A percentile compares a stretch with the other conserved stretches of the same genome.
Evolutionary conservation across 2,888 invertebrate species (phyloP).

Genomic region (Trissoscelio sp.): DNA sequence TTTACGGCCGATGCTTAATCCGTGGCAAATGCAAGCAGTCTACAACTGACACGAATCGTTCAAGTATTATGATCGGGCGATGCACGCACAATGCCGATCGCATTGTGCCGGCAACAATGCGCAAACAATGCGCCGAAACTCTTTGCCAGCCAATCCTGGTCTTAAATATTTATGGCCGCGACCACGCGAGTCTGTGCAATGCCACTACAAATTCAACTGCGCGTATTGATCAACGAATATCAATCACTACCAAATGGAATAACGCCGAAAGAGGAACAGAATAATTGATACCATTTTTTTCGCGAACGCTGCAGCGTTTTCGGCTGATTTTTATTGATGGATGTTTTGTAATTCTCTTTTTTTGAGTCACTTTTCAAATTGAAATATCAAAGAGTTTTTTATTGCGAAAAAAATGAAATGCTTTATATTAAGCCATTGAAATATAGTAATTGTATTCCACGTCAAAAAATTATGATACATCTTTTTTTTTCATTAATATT

Average conservation of each 20-base stretch:
- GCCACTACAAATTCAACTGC: constrained; percentile 51
- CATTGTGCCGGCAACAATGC: constrained; percentile 75
- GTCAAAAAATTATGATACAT: neutral
- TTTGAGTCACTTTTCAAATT: constrained; percentile 20
- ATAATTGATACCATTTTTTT: constrained; percentile 38
- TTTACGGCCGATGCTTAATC: constrained; percentile 74
- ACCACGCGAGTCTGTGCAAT: constrained; percentile 24
- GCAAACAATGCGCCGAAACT: constrained; percentile 72
- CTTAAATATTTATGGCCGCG: constrained; percentile 75
- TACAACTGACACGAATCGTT: constrained; percentile 16
- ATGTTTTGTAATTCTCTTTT: constrained; percentile 19
- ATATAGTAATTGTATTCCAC: neutral
- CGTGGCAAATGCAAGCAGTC: constrained; percentile 21
- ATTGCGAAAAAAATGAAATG: constrained; percentile 3
- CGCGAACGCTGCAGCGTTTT: neutral
- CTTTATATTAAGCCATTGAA: neutral
- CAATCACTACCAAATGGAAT: constrained; percentile 52
- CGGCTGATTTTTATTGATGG: constrained; percentile 26
- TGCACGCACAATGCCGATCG: constrained; percentile 59
- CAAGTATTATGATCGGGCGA: constrained; percentile 11
- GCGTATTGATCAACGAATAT: constrained; percentile 49
- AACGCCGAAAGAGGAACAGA: constrained; percentile 30
- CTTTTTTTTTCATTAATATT: neutral
- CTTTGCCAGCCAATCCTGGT: constrained; percentile 76
- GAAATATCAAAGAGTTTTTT: constrained; percentile 21